phyloP scores from a whole-genome alignment of 2,113 vertebrate species.

The Jacana jacana region DNA sequence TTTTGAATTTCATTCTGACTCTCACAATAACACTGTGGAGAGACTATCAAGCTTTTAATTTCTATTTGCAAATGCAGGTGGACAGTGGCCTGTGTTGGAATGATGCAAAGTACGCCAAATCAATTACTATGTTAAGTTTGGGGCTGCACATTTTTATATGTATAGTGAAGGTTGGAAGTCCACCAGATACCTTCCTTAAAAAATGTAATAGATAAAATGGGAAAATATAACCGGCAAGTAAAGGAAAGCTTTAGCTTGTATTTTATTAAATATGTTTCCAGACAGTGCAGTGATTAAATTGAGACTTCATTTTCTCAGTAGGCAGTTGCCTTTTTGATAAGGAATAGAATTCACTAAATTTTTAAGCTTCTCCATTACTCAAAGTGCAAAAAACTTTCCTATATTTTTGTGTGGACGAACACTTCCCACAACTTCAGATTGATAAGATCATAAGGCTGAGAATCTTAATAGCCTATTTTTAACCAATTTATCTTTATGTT shows the following conservation, averaged over 20 bases:
- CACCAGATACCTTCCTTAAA: neutral
- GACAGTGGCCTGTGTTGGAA: conserved; percentile 53
- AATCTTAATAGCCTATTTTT: neutral
- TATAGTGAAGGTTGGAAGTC: neutral
- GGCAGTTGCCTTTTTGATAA: neutral
- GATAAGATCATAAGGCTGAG: neutral
- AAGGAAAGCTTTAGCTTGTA: neutral
- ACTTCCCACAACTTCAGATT: neutral
- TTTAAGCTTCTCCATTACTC: neutral
- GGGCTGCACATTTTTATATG: neutral
- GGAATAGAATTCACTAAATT: neutral
- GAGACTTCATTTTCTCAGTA: neutral
- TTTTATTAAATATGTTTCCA: neutral
- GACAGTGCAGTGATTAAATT: neutral
- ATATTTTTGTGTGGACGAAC: neutral
- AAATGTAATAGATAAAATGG: neutral
- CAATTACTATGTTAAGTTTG: neutral
- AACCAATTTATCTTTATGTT: neutral
- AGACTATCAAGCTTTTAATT: conserved; percentile 39
- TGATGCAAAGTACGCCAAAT: conserved; percentile 9
- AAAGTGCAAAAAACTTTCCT: neutral
- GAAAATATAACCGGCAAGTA: neutral
- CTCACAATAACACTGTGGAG: neutral
- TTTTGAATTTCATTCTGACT: conserved; percentile 58
- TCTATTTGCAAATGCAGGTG: conserved; percentile 51